A percentile compares a stretch with the other conserved stretches of the same genome.
Evolutionary conservation across 1,140 invertebrate species (phyloP).

Genomic region (Phortica variegata): DNA sequence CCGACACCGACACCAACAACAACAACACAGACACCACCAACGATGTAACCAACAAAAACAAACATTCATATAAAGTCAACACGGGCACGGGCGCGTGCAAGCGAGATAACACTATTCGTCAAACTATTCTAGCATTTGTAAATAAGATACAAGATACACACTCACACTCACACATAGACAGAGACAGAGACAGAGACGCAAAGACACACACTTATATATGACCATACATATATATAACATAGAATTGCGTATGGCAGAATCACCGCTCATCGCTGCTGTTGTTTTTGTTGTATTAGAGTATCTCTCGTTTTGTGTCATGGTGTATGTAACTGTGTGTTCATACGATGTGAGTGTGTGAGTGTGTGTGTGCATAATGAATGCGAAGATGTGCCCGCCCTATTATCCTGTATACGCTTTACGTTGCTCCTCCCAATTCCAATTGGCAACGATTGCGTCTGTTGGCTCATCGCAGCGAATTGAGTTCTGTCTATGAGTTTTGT

Average conservation of each 20-base stretch:
- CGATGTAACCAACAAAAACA: conserved; percentile 19
- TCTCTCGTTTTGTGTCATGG: background rate
- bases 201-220: conserved; percentile 2
- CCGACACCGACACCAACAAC: conserved; percentile 23
- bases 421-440: conserved; percentile 43
- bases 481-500: conserved; percentile 4
- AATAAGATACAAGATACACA: no score
- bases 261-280: conserved; percentile 21
- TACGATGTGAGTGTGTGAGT: conserved; percentile 9
- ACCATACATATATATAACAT: no score
- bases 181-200: conserved; percentile 19
- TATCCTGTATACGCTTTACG: conserved; percentile 33
- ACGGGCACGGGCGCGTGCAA: conserved; percentile 19
- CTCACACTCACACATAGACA: background rate
- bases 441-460: no score
- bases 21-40: conserved; percentile 13
- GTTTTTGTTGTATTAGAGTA: conserved; percentile 4
- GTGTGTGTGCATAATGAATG: conserved; percentile 48
- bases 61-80: conserved; percentile 12
- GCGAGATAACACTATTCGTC: conserved; percentile 1
- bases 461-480: conserved; percentile 1
- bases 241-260: conserved; percentile 12
- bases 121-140: no score
- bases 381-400: conserved; percentile 53
- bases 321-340: conserved; percentile 6